Evolutionary conservation across 2,113 vertebrate species (phyloP), one percentile per base, ranked within the genome.

Genomic region (Bucco capensis): DNA sequence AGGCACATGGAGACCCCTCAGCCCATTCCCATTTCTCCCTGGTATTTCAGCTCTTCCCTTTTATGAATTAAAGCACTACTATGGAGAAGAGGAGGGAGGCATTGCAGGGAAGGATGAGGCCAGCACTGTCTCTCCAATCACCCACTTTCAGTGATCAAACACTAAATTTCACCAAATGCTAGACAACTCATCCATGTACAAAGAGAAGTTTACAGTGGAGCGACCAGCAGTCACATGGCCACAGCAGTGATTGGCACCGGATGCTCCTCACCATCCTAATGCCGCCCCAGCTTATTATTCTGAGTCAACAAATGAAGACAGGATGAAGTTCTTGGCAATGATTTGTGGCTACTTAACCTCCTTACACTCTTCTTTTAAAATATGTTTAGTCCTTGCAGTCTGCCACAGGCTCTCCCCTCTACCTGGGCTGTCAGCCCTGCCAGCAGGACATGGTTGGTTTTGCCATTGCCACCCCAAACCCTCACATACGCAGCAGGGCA

Each of bases 241-340:
- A 25, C 8, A 6, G 66, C 8, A 6, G n/a, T 10, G 19, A 50
- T 28, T 28, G 25, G 56, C 50, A 56, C 74, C 7, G 22, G 71
- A 31, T 84, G 87, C 79, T 88, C 44, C 44, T 85, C 77, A 40
- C 25, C 72, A 42, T 35, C 82, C 61, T 76, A 83, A 53, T 14
- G 19, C 81, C 64, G 75, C 67, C 46, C 2, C 9, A 75, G 62
- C 47, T 91, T 72, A 82, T 89, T 88, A 72, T 31, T 60, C 86
- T 24, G 25, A 95, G 67, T 65, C 90, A 93, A 86, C 62, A 91
- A 82, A 82, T 23, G 62, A 94, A 92, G 51, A 58, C 53, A 27
- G 9, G 31, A 81, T 75, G 42, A 89, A 83, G 70, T 19, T 51
- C 72, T 75, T 17, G 2, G 75, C 65, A 37, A 62, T 38, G n/a